Base-by-base conservation (phyloP, 2,888 invertebrate genomes). In the Mythimna lalbum region DNA sequence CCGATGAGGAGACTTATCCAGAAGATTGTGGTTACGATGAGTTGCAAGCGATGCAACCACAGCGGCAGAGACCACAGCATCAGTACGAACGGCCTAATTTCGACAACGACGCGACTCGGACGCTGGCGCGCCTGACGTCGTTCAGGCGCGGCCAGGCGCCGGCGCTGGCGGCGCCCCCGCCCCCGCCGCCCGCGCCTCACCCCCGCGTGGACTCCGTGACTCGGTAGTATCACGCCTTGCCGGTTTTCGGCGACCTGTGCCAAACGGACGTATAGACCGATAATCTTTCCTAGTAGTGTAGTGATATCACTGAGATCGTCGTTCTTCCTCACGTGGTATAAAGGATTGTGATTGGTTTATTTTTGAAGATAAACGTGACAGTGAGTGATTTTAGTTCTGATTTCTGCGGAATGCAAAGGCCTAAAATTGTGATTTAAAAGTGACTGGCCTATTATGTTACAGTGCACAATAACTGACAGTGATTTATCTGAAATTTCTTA, bases 151-250 rank as follows among this genome's bases (percentile, higher is more conserved):
- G n/a, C n/a, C n/a, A 95, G 49, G 94, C 93, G 10, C 94, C 94
- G 76, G 90, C 89, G 43, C 61, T 90, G 39, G 91, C 87, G 17
- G 92, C 92, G 27, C 92, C 94, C 0, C 81, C 91, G 64, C 94
- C 94, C 52, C 92, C 94, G 0, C 95, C 95, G 5, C 94, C 94
- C 0, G 94, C 94, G 12, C 94, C 94, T 2, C 93, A 95, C 77
- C 93, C 94, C 14, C 90, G 96, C 47, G 88, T 93, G 5, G 96
- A 96, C 80, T 95, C 96, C 63, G 92, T 96, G 74, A 95, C 95
- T 47, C 95, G 96, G 95, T 96, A 96, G 96, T 96, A 95, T 94
- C 93, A 93, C 92, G 95, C 95, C 89, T 88, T 95, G 95, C 95
- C 95, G 95, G 90, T 88, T 88, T 95, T 96, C 96, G 96, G 95